Conservation (phyloP, 2,797 vertebrate species). For the Emydoidea blandingii region DNA sequence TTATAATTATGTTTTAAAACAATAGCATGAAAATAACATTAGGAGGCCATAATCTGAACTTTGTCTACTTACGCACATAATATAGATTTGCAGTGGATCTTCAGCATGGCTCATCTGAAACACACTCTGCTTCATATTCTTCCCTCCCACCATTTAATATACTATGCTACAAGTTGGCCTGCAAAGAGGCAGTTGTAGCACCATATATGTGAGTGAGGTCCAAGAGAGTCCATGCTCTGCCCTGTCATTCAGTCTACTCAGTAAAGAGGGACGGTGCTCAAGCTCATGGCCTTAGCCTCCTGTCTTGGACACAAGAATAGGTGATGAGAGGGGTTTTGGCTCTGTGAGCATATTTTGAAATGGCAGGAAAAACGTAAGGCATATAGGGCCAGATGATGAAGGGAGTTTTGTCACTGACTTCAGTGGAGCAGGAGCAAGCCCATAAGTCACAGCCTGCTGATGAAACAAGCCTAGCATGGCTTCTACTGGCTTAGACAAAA, state of each 20-base stretch:
- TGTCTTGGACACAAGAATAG: background rate
- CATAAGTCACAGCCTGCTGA: background rate
- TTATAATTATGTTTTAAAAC: conserved; percentile 85
- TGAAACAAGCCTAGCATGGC: background rate
- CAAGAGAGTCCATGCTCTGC: background rate
- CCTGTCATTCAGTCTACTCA: background rate
- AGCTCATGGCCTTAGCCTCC: background rate
- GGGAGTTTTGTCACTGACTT: background rate
- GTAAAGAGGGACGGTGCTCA: background rate
- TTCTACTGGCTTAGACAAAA: background rate
- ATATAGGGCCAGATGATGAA: background rate
- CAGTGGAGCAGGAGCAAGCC: background rate
- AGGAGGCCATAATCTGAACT: conserved; percentile 77
- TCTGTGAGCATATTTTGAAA: background rate
- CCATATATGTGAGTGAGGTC: background rate
- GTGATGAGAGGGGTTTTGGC: background rate
- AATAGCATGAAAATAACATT: conserved; percentile 82
- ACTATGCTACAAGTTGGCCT: conserved; percentile 8
- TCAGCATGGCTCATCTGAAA: conserved; percentile 66
- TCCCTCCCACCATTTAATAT: conserved; percentile 1
- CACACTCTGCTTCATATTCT: conserved; percentile 24
- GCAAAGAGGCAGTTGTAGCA: conserved; percentile 13
- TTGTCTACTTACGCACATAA: conserved; percentile 61
- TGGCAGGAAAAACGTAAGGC: background rate
- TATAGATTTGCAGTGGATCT: conserved; percentile 61